A percentile compares a stretch with the other conserved stretches of the same genome.
Evolutionary conservation across 2,888 invertebrate genomes (phyloP).

Genomic region (Helleia helle): DNA sequence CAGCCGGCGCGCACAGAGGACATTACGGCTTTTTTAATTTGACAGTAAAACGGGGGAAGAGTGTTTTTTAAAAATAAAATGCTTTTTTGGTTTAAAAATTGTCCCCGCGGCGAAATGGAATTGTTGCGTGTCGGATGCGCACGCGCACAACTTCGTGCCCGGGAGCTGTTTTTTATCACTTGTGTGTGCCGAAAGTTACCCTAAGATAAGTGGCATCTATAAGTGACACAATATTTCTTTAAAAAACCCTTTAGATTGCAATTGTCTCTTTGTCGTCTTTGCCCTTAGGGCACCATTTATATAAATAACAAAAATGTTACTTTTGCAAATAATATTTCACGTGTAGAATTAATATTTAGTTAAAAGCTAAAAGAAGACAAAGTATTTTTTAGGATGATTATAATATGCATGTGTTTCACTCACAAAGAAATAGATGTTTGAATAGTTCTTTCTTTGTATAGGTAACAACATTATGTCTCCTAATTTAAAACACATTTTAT

Average conservation of each 20-base stretch:
- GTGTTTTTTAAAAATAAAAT: conserved; percentile 67
- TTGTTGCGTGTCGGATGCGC: conserved; percentile 74
- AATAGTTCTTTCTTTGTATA: too few species aligned
- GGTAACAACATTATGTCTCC: too few species aligned
- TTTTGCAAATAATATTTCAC: too few species aligned
- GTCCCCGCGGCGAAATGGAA: conserved; percentile 65
- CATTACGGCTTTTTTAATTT: conserved; percentile 67
- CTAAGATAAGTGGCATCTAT: conserved; percentile 15
- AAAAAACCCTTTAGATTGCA: conserved; percentile 20
- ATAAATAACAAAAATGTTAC: neutral
- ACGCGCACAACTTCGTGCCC: conserved; percentile 66
- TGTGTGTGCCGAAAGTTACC: conserved; percentile 47
- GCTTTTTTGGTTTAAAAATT: conserved; percentile 61
- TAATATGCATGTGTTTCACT: too few species aligned
- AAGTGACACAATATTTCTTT: conserved; percentile 19
- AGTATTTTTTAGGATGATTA: too few species aligned
- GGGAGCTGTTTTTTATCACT: conserved; percentile 65
- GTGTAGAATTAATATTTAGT: too few species aligned
- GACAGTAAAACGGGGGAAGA: conserved; percentile 52
- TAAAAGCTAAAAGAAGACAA: too few species aligned
- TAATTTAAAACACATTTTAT: too few species aligned
- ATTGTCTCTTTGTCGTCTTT: conserved; percentile 5
- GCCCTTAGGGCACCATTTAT: conserved; percentile 10
- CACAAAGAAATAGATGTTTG: too few species aligned
- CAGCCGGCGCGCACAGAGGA: conserved; percentile 68